Base-by-base conservation (phyloP, 2,888 invertebrate genomes). In the Myopa tessellatipennis region DNA sequence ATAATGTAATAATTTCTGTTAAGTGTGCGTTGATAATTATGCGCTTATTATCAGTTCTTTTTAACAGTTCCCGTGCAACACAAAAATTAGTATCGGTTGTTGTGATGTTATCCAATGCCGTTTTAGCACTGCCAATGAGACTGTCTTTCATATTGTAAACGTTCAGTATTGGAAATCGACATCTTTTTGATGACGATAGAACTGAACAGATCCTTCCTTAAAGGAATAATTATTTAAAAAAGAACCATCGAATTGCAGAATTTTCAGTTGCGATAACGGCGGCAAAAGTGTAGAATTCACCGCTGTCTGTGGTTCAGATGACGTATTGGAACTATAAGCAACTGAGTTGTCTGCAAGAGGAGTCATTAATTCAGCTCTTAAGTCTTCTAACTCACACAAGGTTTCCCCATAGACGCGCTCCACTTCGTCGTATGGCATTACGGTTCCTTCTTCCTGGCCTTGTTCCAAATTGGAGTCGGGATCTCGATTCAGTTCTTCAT, bases 161-260 rank as follows among this genome's bases (percentile, higher is more conserved):
- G 34, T n/a, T 77, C 45, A 12, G 77, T 65, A 10, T 65, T 72
- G 4, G 63, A 50, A 8, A 73, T 16, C 3, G 18, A 34, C 8
- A 8, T 61, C 10, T 68, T 77, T 16, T n/a, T 67, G 36, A 60
- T 74, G 16, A 68, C 68, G 26, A 67, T 36, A 2, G 74, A 74
- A 4, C 3, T 34, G 45, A 77, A 77, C 36, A 77, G n/a, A 70
- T n/a, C n/a, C n/a, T n/a, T 77, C 73, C 26, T 77, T 77, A 68
- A 73, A 4, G 4, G 68, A n/a, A 70, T 58, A 60, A 70, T 65
- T 74, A 12, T 71, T 50, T 63, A 38, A 2, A 55, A 70, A 78
- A 38, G 50, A 60, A 4, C 69, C 77, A 74, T 77, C 69, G 36
- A 74, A 77, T 8, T 68, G 34, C 7, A 74, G 77, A 26, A 26